Evolutionary conservation across 2,797 vertebrate species (phyloP).

Genomic region (Melanotaenia parkinsoni): DNA sequence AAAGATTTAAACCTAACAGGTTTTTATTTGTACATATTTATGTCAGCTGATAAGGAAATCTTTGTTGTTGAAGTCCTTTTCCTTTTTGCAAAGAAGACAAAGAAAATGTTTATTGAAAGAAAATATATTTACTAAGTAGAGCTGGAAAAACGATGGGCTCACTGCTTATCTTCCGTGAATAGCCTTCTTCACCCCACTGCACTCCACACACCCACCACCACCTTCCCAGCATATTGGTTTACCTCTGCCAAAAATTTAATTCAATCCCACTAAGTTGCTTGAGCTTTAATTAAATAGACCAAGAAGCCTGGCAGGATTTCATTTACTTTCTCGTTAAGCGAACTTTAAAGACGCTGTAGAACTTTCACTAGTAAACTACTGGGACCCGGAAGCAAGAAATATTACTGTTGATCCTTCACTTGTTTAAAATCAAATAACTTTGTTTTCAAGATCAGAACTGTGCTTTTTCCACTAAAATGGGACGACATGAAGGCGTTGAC

Average conservation of each 20-base stretch:
- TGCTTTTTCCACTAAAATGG: slow-evolving; percentile 40
- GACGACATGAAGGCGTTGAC: slow-evolving; percentile 36
- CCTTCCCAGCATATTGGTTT: slow-evolving; percentile 68
- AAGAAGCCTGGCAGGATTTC: slow-evolving; percentile 71
- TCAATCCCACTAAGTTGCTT: slow-evolving; percentile 77
- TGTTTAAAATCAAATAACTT: slow-evolving; percentile 17
- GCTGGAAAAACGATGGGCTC: slow-evolving; percentile 28
- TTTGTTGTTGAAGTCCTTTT: neutral
- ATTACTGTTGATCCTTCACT: neutral
- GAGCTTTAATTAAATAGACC: slow-evolving; percentile 80
- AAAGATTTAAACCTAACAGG: slow-evolving; percentile 11
- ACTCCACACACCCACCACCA: slow-evolving; percentile 41
- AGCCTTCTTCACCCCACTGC: slow-evolving; percentile 38
- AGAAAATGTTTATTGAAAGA: slow-evolving; percentile 1
- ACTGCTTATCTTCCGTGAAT: slow-evolving; percentile 63
- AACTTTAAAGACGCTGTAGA: slow-evolving; percentile 69
- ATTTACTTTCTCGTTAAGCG: slow-evolving; percentile 71
- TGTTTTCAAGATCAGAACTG: slow-evolving; percentile 16
- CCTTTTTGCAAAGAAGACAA: neutral
- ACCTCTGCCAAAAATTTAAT: slow-evolving; percentile 79
- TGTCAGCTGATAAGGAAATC: neutral
- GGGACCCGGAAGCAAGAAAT: slow-evolving; percentile 26
- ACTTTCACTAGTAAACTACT: slow-evolving; percentile 43
- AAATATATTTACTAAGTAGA: slow-evolving; percentile 37
- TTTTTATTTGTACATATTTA: slow-evolving; percentile 17